Conservation (phyloP, 1,140 invertebrate genomes). For the Neodiprion pinetum region DNA sequence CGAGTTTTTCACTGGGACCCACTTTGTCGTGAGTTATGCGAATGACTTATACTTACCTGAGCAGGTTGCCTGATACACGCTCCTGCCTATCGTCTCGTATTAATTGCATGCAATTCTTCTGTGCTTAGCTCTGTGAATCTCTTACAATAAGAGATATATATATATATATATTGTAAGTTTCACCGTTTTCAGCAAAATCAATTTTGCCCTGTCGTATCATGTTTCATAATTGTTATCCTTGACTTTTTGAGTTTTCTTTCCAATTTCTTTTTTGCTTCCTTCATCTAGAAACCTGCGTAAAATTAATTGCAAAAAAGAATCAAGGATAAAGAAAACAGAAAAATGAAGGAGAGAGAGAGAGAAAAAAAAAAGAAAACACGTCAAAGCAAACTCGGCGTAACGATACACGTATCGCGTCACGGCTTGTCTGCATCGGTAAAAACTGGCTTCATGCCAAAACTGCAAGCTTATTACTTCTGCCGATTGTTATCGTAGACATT, state of each 20-base stretch:
- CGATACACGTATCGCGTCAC: conserved; percentile 16
- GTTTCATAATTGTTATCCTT: too few species aligned
- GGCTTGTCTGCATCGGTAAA: conserved; percentile 29
- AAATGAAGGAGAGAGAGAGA: background rate
- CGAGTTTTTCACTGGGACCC: conserved; percentile 22
- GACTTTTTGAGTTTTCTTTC: background rate
- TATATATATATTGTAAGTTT: conserved; percentile 16
- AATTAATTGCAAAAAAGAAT: background rate
- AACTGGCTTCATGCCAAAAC: conserved; percentile 43
- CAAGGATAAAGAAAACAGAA: background rate
- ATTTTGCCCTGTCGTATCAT: conserved; percentile 36
- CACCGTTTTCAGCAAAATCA: conserved; percentile 38
- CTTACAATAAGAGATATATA: too few species aligned
- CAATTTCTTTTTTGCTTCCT: background rate
- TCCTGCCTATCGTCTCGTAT: conserved; percentile 25
- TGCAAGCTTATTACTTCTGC: background rate
- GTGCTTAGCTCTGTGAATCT: conserved; percentile 27
- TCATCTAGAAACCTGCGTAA: background rate
- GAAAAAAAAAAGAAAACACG: too few species aligned
- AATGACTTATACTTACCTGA: conserved; percentile 57
- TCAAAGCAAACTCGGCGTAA: too few species aligned
- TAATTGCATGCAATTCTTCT: conserved; percentile 31
- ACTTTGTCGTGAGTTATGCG: conserved; percentile 41
- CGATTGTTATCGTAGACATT: conserved; percentile 30
- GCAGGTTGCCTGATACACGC: conserved; percentile 29